Conservation (phyloP, 2,113 vertebrate species). For the Perca schrenkii region DNA sequence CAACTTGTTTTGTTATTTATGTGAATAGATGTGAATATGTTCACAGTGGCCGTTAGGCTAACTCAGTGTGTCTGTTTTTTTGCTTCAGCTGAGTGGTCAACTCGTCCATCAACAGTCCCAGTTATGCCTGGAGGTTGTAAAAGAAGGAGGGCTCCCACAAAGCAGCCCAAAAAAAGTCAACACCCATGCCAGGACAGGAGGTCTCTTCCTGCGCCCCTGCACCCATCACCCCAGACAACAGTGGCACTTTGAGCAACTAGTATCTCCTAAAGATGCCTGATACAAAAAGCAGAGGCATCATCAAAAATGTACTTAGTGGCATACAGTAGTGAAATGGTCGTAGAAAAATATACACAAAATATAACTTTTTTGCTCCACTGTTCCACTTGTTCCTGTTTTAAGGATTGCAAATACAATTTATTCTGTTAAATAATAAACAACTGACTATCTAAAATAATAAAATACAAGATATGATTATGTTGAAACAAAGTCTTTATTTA, state of each 20-base stretch:
- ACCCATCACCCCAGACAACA: constrained; percentile 84
- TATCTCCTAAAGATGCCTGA: constrained; percentile 65
- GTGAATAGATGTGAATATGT: too few species aligned
- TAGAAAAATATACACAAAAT: background rate
- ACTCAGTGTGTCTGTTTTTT: constrained; percentile 37
- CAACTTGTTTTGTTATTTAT: background rate
- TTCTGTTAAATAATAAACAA: constrained; percentile 8
- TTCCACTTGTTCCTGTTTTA: constrained; percentile 72
- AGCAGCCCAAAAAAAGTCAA: background rate
- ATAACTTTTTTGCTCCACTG: background rate
- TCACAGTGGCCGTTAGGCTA: background rate
- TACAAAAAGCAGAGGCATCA: background rate
- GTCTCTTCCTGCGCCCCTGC: constrained; percentile 83
- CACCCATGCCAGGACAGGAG: constrained; percentile 44
- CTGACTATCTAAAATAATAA: background rate
- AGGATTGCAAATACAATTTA: constrained; percentile 57
- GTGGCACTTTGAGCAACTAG: constrained; percentile 87
- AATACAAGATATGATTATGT: background rate
- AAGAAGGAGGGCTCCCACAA: constrained; percentile 54
- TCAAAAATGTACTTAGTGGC: constrained; percentile 14
- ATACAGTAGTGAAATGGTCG: constrained; percentile 6
- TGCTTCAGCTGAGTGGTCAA: constrained; percentile 83
- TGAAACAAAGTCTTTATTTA: constrained; percentile 21
- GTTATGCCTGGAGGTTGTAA: constrained; percentile 88
- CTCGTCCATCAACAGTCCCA: constrained; percentile 88